Evolutionary conservation across 2,888 invertebrate species (phyloP), one percentile per base, ranked within the genome.

Genomic region (Dugesia japonica): DNA sequence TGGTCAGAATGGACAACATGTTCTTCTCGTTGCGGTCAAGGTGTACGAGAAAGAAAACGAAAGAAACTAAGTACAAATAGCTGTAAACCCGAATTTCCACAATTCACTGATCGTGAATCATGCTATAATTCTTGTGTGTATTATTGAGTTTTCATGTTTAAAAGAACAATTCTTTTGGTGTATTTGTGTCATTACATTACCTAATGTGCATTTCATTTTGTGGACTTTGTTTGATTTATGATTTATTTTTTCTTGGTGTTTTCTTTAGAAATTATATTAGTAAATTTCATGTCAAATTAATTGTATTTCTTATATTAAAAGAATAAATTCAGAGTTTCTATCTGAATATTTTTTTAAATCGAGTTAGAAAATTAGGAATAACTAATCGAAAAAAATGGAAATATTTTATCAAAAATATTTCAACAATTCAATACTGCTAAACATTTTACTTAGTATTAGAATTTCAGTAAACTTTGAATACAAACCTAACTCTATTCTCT

Each of bases 81-180:
- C n/a, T 73, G 74, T 38, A 28, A 38, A 38, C 74, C 74, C 1
- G 28, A 28, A 26, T 73, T 73, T 38, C 74, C 74, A 17, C 74
- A 73, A 38, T 73, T 31, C 20, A 73, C 31, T 9, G n/a, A 73
- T 9, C 28, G 74, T 7, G 33, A 38, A 28, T 73, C 33, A 33
- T 73, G 74, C 20, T 73, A 56, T n/a, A 56, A 56, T 56, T 4
- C 56, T 56, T 56, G 56, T 56, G 56, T n/a, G 1, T 56, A 20
- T 56, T 4, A 56, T 56, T 56, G 23, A 56, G 4, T 56, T 7
- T 20, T 7, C 31, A 4, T 7, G 7, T 7, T 4, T 7, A 31
- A 31, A 31, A 31, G 31, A 31, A 31, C 4, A 31, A 31, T n/a
- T n/a, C 56, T 20, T 13, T 56, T n/a, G 7, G 17, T 56, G 23